Conservation (phyloP, 2,797 vertebrate genomes). For the Apogon hyalosoma region DNA sequence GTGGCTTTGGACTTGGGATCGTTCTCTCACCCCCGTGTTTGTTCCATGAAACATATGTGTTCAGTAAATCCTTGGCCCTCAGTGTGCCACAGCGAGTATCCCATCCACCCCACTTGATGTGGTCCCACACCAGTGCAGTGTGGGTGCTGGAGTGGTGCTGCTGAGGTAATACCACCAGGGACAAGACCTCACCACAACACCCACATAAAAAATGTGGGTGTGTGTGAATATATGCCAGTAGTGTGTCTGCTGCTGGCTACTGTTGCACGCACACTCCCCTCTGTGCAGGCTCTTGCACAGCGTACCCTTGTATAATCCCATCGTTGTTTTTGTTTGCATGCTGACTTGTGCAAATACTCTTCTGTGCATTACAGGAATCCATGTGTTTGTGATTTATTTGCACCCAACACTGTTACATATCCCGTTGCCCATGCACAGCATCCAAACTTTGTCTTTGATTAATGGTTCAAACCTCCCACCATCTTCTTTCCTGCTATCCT, state of each 20-base stretch:
- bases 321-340: conserved; percentile 57
- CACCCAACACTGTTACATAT: conserved; percentile 51
- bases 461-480: conserved; percentile 28
- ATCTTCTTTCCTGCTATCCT: conserved; percentile 3
- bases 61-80: conserved; percentile 69
- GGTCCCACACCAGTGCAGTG: conserved; percentile 64
- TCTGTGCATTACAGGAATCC: conserved; percentile 26
- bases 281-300: conserved; percentile 21
- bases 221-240: conserved; percentile 39
- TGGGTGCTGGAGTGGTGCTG: conserved; percentile 63
- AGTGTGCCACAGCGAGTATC: conserved; percentile 43
- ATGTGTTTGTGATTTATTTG: conserved; percentile 59
- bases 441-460: conserved; percentile 62
- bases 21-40: conserved; percentile 60
- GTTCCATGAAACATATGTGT: conserved; percentile 75
- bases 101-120: conserved; percentile 66
- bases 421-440: conserved; percentile 29
- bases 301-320: conserved; percentile 37
- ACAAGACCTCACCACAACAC: conserved; percentile 64
- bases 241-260: conserved; percentile 59
- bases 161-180: conserved; percentile 68
- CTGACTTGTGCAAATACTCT: conserved; percentile 36
- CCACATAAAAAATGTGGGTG: conserved; percentile 68
- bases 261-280: conserved; percentile 36
- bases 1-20: conserved; percentile 67